Base-by-base conservation (phyloP, 2,113 vertebrate species). In the Myiopsitta monachus region DNA sequence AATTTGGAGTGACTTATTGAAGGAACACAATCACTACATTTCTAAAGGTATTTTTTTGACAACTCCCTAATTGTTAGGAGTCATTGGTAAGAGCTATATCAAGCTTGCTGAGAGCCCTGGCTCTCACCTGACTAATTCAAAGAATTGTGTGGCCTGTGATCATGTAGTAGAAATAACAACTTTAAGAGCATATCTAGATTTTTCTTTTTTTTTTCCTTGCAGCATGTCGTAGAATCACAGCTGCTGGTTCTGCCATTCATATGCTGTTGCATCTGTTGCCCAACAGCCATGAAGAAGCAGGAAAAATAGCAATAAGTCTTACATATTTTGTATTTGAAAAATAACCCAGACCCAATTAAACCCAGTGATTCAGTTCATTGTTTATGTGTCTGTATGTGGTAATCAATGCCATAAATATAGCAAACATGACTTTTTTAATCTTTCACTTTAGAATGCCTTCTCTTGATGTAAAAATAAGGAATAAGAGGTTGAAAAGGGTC, bases 31-130 rank as follows among this genome's bases (percentile, higher is more conserved):
- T 95, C n/a, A 74, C 75, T 66, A 55, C 88, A 68, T 4, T 33
- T 87, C 36, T 94, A 87, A 86, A 76, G 59, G 76, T 78, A 41
- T 44, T 95, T 91, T 94, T 94, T 77, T 92, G 87, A 94, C 83
- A 95, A 72, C 24, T 82, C 78, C 26, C 39, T 95, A 87, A 92
- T 95, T 92, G 82, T 85, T 97, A 72, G n/a, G 86, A 94, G 83
- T 72, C 91, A 63, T 46, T 91, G 61, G 41, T 89, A 96, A 88
- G 57, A 88, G 43, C 23, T 30, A 24, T 27, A 38, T 78, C 57
- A 68, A 88, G 67, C 59, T 78, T 85, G 54, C 76, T 68, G 83
- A 68, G 62, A 82, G 9, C 55, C 41, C 72, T 75, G 73, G 19
- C 55, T 96, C 52, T 96, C 49, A 44, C 49, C 43, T 68, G 47